Base-by-base conservation (phyloP, 1,140 invertebrate species). In the Dendrolimus kikuchii region DNA sequence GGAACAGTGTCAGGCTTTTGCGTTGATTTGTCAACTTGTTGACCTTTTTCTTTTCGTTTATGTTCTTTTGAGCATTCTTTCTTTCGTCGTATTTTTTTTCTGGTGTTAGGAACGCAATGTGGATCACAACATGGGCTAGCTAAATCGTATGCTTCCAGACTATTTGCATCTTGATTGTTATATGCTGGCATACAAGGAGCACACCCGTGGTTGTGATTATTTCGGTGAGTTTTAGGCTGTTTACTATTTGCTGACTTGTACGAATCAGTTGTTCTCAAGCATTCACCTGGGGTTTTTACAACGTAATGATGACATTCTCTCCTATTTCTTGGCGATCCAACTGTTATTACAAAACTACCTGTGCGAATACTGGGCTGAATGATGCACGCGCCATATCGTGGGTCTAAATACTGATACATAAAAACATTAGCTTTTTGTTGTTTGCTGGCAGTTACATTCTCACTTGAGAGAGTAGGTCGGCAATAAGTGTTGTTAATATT, bases 61-160 rank as follows among this genome's bases (percentile, higher is more conserved):
- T 91, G 87, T 81, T 91, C 89, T 74, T 90, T 90, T 6, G 87
- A 87, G 55, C 90, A 89, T 60, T 91, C 90, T 71, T 92, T 91
- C 62, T 92, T 90, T 59, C 89, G 86, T 51, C 90, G 80, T 39
- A 89, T 82, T 42, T 92, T 88, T 40, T 93, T 89, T 55, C 90
- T 87, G n/a, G 91, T 79, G 45, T 91, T 91, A 23, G 94, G 94
- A 10, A 95, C 93, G 66, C 94, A 95, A 61, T 94, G 92, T 0
- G 93, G 92, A 75, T 94, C 93, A 74, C 94, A 95, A 65, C 94
- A 95, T 1, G 94, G 93, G 81, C 93, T 95, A 2, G 94, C 94
- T 8, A 95, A 74, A 68, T 95, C 93, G 57, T 95, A 95, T 5
- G 94, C 94, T 72, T 95, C 94, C 40, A 95, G 80, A 66, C 93